phyloP scores from a whole-genome alignment of 2,888 invertebrate genomes.

The Stratiomys singularior region DNA sequence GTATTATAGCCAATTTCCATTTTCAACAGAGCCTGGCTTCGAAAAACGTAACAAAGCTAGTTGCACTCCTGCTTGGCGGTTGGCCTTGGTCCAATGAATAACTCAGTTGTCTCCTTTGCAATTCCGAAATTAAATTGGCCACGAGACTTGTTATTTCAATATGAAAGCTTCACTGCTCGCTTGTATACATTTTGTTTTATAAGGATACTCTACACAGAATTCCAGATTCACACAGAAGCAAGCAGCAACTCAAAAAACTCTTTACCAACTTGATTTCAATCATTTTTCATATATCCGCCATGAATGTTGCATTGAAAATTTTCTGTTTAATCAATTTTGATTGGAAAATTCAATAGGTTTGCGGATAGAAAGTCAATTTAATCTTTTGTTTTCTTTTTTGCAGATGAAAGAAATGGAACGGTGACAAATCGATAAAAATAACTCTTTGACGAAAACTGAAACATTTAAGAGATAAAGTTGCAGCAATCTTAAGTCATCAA shows the following conservation, averaged over 20 bases:
- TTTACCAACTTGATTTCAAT: too few relatives aligned
- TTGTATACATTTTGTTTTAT: too few relatives aligned
- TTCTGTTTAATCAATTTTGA: too few relatives aligned
- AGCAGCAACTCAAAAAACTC: too few relatives aligned
- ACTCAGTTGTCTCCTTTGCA: conserved; percentile 8
- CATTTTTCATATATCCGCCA: too few relatives aligned
- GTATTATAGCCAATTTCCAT: conserved; percentile 20
- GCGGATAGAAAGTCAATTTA: too few relatives aligned
- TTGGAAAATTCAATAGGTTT: too few relatives aligned
- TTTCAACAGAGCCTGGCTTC: background rate
- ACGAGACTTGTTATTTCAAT: background rate
- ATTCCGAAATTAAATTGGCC: conserved; percentile 28
- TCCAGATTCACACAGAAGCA: too few relatives aligned
- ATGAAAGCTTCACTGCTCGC: background rate
- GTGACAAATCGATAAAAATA: conserved; percentile 49
- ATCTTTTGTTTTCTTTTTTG: conserved; percentile 15
- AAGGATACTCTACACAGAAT: too few relatives aligned
- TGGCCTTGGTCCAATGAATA: conserved; percentile 24
- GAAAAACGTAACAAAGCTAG: conserved; percentile 1
- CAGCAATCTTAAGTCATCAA: conserved; percentile 40
- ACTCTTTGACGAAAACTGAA: conserved; percentile 15
- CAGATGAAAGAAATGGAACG: conserved; percentile 52
- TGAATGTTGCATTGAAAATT: too few relatives aligned
- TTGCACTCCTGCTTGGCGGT: conserved; percentile 8
- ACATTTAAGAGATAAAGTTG: conserved; percentile 16